Evolutionary conservation across 2,888 invertebrate genomes (phyloP), one percentile per base, ranked within the genome.

Genomic region (Agrilus biguttatus): DNA sequence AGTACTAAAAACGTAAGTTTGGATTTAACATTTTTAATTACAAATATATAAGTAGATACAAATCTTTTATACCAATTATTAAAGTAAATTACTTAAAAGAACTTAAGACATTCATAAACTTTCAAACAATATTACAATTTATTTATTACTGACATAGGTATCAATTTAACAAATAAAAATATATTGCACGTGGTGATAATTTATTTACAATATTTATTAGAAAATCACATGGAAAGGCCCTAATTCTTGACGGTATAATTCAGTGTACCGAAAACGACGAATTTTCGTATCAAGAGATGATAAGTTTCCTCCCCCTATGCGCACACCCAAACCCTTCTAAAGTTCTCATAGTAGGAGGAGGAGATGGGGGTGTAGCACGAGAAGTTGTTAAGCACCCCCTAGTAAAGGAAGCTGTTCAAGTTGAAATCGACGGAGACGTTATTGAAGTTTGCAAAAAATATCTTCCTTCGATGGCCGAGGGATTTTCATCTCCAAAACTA

Each of bases 261-360:
- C 98, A 98, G 62, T 95, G 93, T 58, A 90, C 96, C 1, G 85
- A 96, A 62, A 77, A 78, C 53, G 98, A 98, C 71, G 98, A 98
- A 65, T 95, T 89, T 66, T 80, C 95, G 0, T 98, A 98, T 65
- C 97, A 97, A 68, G 98, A 98, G 70, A 96, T 96, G 95, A 89
- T 98, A 54, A 78, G 93, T 0, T 92, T 93, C 62, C 66, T 98
- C 37, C 93, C 98, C 0, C 67, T 98, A 2, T 90, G 88, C 61
- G 80, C 82, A 51, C 98, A 98, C 67, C 81, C 85, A 5, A 79
- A 83, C 56, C 98, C 98, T 0, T 79, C 85, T 60, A 85, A 82
- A 53, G 96, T 92, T 3, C 70, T 97, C 32, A 91, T 97, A 51
- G 90, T 98, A 14, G 97, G 98, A 1, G 98, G 97, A 0, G 98